Conservation (phyloP, 2,113 vertebrate species). For the Vulpes ferrilata region DNA sequence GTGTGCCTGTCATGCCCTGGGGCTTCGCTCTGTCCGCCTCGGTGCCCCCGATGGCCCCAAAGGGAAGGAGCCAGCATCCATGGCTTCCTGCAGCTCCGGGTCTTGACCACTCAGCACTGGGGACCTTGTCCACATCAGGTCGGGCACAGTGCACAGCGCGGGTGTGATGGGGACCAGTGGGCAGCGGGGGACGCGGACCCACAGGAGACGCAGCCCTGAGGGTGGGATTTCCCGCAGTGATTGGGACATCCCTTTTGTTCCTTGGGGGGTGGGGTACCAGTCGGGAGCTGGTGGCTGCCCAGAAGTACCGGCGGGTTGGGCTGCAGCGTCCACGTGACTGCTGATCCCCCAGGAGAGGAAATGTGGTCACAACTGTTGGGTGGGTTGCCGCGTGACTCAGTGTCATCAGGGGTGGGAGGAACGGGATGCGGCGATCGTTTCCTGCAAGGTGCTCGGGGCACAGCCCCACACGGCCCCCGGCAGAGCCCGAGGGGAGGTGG, state of each 20-base stretch:
- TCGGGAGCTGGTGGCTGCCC: accelerated
- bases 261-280: too few species aligned
- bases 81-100: too few species aligned
- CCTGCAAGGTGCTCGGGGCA: neutral
- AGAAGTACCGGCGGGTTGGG: accelerated
- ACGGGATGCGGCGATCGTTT: neutral
- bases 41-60: too few species aligned
- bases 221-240: neutral
- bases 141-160: too few species aligned
- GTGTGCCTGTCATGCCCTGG: too few species aligned
- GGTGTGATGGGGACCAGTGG: neutral
- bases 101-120: too few species aligned
- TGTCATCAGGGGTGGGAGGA: constrained; percentile 20
- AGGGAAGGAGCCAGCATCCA: too few species aligned
- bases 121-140: too few species aligned
- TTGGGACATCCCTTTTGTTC: too few species aligned
- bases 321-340: neutral
- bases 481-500: accelerated
- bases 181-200: accelerated
- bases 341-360: constrained; percentile 31
- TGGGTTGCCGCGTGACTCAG: constrained; percentile 57
- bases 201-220: accelerated
- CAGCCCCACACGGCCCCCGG: too few species aligned
- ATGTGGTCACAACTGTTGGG: constrained; percentile 44
- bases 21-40: too few species aligned